Percentiles rank a stretch among this genome's conserved stretches.
Conservation (phyloP, 2,888 invertebrate species). For the Eilema caniola region DNA sequence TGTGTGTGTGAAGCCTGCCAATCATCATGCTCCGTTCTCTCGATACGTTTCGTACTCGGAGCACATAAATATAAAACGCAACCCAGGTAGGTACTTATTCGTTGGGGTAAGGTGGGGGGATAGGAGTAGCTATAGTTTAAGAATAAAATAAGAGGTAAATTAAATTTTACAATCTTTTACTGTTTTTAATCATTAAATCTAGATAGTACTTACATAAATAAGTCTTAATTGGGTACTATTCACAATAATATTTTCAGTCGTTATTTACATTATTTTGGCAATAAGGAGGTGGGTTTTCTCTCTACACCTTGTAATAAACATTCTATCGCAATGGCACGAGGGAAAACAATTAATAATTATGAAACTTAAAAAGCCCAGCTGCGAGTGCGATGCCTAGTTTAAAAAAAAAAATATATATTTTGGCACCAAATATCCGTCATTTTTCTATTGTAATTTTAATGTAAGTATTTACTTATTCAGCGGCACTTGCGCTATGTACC, state of each 20-base stretch:
- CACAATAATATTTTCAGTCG: constrained; percentile 54
- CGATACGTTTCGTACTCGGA: too few relatives aligned
- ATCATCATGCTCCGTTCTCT: too few relatives aligned
- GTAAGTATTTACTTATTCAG: too few relatives aligned
- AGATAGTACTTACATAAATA: constrained; percentile 42
- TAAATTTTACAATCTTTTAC: constrained; percentile 21
- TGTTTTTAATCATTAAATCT: constrained; percentile 26
- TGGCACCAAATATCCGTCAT: neutral
- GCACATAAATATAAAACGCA: too few relatives aligned
- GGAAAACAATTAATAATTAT: neutral
- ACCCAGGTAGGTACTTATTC: too few relatives aligned
- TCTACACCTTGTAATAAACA: constrained; percentile 12
- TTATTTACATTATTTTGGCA: constrained; percentile 61
- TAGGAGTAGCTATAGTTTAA: neutral
- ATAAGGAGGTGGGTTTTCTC: constrained; percentile 52
- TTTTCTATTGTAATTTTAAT: neutral
- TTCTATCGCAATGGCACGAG: neutral
- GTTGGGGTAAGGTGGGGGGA: neutral
- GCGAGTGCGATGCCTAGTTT: neutral
- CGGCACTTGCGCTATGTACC: too few relatives aligned
- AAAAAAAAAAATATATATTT: neutral
- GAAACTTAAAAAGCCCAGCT: neutral
- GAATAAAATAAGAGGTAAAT: neutral
- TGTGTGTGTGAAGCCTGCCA: too few relatives aligned
- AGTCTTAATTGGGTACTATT: constrained; percentile 40